Evolutionary conservation across 2,113 vertebrate genomes (phyloP).

Genomic region (Entomyzon cyanotis): DNA sequence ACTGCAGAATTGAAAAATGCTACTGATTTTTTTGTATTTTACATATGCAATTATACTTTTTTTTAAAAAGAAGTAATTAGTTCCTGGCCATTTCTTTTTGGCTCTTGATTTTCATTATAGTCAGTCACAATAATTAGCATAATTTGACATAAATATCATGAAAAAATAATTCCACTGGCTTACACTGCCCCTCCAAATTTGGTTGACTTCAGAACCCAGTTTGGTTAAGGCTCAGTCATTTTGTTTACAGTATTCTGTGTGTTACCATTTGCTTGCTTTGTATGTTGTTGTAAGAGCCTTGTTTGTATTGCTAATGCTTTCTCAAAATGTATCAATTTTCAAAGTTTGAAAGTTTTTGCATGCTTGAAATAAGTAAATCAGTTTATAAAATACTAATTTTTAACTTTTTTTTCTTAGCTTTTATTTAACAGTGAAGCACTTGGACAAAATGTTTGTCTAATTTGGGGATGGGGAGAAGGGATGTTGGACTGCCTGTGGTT

Average conservation of each 20-base stretch:
- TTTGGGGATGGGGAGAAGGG: neutral
- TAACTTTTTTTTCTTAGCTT: neutral
- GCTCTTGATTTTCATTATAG: neutral
- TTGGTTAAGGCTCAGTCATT: neutral
- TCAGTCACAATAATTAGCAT: neutral
- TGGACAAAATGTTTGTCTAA: neutral
- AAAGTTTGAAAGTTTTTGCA: neutral
- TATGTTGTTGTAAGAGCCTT: neutral
- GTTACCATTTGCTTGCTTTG: neutral
- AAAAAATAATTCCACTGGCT: neutral
- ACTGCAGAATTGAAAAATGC: neutral
- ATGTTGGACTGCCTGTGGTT: neutral
- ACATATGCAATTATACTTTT: neutral
- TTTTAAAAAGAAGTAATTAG: neutral
- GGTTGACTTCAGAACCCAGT: neutral
- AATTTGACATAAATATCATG: neutral
- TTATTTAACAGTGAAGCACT: neutral
- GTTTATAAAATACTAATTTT: neutral
- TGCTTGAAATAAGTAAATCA: neutral
- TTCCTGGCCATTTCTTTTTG: neutral
- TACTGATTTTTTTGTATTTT: neutral
- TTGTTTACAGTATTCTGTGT: neutral
- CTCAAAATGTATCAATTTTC: neutral
- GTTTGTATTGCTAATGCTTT: neutral
- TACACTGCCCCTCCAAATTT: neutral